Evolutionary conservation across 2,888 invertebrate genomes (phyloP).

Genomic region (Perizoma flavofasciatum): DNA sequence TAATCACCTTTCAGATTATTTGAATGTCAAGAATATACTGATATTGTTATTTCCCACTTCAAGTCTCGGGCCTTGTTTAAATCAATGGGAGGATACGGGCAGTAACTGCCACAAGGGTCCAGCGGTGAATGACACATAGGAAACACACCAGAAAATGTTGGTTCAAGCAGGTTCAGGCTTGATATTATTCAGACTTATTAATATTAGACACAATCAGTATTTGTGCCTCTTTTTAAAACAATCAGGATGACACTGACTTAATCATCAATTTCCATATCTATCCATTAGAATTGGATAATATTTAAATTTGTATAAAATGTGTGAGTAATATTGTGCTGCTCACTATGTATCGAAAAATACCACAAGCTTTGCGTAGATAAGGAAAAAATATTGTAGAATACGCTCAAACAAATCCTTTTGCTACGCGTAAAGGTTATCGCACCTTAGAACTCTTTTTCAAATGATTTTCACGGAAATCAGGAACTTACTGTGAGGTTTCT

Average conservation of each 20-base stretch:
- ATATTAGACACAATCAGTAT: not conserved
- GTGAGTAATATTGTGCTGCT: not conserved
- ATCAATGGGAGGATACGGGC: slow-evolving; percentile 27
- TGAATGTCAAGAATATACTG: not conserved
- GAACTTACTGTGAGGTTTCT: slow-evolving; percentile 89
- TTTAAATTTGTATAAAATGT: too few relatives aligned
- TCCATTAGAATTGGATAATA: too few relatives aligned
- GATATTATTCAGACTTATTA: not conserved
- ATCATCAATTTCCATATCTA: too few relatives aligned
- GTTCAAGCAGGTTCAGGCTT: slow-evolving; percentile 6
- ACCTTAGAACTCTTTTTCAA: too few relatives aligned
- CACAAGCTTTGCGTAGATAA: too few relatives aligned
- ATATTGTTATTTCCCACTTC: not conserved
- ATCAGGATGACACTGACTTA: not conserved
- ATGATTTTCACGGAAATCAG: too few relatives aligned
- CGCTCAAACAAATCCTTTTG: too few relatives aligned
- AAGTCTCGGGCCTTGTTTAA: not conserved
- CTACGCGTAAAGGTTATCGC: too few relatives aligned
- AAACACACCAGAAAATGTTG: slow-evolving; percentile 7
- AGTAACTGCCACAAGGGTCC: slow-evolving; percentile 1
- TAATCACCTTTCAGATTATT: too few relatives aligned
- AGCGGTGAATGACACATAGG: slow-evolving; percentile 9
- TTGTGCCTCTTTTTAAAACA: not conserved
- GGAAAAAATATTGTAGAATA: too few relatives aligned
- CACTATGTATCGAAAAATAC: not conserved